phyloP scores from a whole-genome alignment of 2,888 invertebrate genomes.

The Acrocyrtus sp. region DNA sequence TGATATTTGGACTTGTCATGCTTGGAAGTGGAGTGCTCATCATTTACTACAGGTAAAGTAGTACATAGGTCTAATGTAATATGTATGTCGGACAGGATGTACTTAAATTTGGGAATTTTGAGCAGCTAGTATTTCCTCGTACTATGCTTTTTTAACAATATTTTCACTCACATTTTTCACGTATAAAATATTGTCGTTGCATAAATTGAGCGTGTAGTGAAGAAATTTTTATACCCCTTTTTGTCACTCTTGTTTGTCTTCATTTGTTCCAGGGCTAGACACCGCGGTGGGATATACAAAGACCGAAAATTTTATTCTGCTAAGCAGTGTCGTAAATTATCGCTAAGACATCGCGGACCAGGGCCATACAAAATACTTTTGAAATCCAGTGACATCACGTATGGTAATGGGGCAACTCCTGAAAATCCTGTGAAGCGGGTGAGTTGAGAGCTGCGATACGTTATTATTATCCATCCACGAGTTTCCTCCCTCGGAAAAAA shows the following conservation, averaged over 20 bases:
- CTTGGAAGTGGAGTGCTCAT: slow-evolving; percentile 45
- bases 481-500: too few relatives aligned
- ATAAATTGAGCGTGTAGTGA: neutral
- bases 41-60: slow-evolving; percentile 60
- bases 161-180: too few relatives aligned
- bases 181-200: too few relatives aligned
- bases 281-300: slow-evolving; percentile 16
- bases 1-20: slow-evolving; percentile 44
- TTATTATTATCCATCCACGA: too few relatives aligned
- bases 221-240: too few relatives aligned
- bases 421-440: slow-evolving; percentile 30
- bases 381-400: slow-evolving; percentile 58
- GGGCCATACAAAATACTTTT: slow-evolving; percentile 62
- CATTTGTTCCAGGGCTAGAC: slow-evolving; percentile 22
- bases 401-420: slow-evolving; percentile 44
- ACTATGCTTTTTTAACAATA: too few relatives aligned
- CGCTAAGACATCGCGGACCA: slow-evolving; percentile 56
- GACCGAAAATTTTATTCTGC: slow-evolving; percentile 49
- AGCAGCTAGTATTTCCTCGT: too few relatives aligned
- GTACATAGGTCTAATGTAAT: too few relatives aligned
- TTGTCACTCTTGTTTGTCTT: too few relatives aligned
- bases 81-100: too few relatives aligned
- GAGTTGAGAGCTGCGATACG: too few relatives aligned
- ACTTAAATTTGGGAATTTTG: too few relatives aligned
- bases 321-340: slow-evolving; percentile 50